Base-by-base conservation (phyloP, 2,888 invertebrate genomes). In the Mellilla xanthometata region DNA sequence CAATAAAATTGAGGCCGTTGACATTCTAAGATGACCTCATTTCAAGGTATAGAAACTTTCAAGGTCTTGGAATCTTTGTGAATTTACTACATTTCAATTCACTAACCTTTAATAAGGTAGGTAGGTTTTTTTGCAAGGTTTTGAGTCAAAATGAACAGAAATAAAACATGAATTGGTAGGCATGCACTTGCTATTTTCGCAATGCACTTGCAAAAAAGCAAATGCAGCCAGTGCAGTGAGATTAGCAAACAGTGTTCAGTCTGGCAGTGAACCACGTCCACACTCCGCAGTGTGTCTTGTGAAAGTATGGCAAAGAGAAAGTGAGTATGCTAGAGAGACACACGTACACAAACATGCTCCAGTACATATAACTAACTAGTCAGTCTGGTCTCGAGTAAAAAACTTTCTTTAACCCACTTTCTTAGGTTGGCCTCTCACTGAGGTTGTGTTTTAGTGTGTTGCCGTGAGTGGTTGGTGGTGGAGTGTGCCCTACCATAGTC, bases 351-450 rank as follows among this genome's bases (percentile, higher is more conserved):
- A 68, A 73, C 67, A 70, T 68, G 64, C 60, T 69, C 54, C 62
- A 70, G 77, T 72, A 76, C 76, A 81, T 82, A 77, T 72, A 78
- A 66, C 74, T 59, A 74, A 78, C 79, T 78, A 61, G 78, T 72
- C 68, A 55, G 79, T 76, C 68, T 70, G 77, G 73, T 79, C 71
- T 79, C 71, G 65, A 60, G 76, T 72, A 79, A 82, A 81, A 86
- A 88, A 89, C 90, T 90, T 90, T 90, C 90, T 87, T 89, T 85
- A 88, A 85, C 90, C 90, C 76, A 90, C 89, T 90, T 90, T 89
- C 88, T 78, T 80, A 62, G 60, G 58, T 46, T 64, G 71, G 67
- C 84, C 81, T 81, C 84, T 85, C 80, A 76, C 82, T 64, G 64
- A 60, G 54, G 68, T 55, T 68, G 75, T 70, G 67, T 74, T 75